phyloP scores from a whole-genome alignment of 2,797 vertebrate species.

The Lophius americanus region DNA sequence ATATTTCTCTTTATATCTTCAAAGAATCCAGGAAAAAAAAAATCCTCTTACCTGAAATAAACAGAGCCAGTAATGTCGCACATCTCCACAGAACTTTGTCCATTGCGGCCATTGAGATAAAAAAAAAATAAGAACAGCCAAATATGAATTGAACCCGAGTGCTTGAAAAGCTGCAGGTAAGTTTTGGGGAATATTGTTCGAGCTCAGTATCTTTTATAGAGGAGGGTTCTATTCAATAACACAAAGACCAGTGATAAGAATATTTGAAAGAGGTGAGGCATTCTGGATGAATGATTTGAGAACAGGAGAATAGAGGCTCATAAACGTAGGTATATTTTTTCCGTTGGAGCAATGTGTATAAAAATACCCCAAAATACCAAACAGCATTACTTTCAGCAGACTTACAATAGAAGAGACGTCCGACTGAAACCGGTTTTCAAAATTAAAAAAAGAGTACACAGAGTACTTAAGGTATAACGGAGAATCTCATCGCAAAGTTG shows the following conservation, averaged over 20 bases:
- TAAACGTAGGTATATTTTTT: too few species aligned
- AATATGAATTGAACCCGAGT: neutral
- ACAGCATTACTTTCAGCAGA: too few species aligned
- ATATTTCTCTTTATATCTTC: neutral
- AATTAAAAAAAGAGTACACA: too few species aligned
- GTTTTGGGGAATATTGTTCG: neutral
- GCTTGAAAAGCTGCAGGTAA: neutral
- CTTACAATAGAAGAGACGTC: too few species aligned
- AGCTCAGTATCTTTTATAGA: conserved; percentile 17
- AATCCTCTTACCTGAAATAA: conserved; percentile 44
- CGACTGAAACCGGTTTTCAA: too few species aligned
- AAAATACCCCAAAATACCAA: too few species aligned
- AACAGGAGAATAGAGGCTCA: neutral
- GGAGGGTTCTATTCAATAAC: conserved; percentile 12
- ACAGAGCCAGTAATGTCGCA: conserved; percentile 33
- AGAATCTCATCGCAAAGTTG: too few species aligned
- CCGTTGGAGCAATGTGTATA: too few species aligned
- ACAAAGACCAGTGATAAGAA: conserved; percentile 29
- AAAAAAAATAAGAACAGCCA: too few species aligned
- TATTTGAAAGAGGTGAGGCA: neutral
- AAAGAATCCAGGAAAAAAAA: neutral
- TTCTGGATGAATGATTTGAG: neutral
- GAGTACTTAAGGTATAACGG: too few species aligned
- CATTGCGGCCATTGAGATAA: conserved; percentile 19
- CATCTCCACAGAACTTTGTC: conserved; percentile 34